Conservation (phyloP, 2,113 vertebrate species). For the Muscicapa adusta region DNA sequence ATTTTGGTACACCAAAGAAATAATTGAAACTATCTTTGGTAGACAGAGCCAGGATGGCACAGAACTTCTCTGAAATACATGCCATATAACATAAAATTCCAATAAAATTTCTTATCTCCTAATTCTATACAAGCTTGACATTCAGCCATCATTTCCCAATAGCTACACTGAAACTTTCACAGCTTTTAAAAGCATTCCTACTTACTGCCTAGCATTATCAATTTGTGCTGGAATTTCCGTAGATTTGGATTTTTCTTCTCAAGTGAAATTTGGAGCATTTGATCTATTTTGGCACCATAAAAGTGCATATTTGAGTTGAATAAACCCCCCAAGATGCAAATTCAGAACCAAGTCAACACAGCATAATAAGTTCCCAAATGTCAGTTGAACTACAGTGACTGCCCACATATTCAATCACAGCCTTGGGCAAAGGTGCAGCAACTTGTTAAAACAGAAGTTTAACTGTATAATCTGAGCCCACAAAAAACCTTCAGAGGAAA, state of each 20-base stretch:
- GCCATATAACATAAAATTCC: not conserved
- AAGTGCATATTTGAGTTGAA: not conserved
- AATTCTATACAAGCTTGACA: not conserved
- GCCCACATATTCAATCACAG: constrained; percentile 20
- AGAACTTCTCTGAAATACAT: not conserved
- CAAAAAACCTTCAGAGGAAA: not conserved
- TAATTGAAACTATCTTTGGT: not conserved
- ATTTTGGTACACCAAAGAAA: not conserved
- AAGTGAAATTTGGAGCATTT: not conserved
- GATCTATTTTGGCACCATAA: not conserved
- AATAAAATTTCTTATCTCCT: not conserved
- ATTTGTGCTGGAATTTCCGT: not conserved
- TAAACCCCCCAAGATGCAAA: not conserved
- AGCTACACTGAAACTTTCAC: not conserved
- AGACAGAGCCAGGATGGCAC: not conserved
- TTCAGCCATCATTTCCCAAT: not conserved
- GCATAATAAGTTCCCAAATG: not conserved
- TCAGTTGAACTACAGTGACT: not conserved
- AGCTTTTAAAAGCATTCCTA: not conserved
- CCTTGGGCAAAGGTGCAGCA: constrained; percentile 4
- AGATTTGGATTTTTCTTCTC: not conserved
- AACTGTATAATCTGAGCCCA: not conserved
- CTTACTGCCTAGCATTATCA: not conserved
- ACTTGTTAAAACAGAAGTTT: not conserved
- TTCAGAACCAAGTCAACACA: not conserved